Evolutionary conservation across 2,797 vertebrate genomes (phyloP).

Genomic region (Thunnus albacares): DNA sequence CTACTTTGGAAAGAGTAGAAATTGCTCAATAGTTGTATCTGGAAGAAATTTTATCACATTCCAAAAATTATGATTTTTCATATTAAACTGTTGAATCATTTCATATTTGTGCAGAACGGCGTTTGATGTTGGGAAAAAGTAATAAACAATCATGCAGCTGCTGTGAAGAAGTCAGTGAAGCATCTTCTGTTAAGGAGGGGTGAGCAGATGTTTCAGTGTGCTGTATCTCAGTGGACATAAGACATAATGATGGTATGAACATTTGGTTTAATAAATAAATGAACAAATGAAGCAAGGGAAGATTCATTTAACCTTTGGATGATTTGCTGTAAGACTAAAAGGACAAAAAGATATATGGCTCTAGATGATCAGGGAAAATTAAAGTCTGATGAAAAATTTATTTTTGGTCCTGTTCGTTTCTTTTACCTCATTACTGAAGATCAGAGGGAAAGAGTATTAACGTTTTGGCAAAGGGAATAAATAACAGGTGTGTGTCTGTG

Average conservation of each 20-base stretch:
- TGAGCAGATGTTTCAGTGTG: slow-evolving; percentile 49
- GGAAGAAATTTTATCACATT: slow-evolving; percentile 37
- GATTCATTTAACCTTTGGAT: slow-evolving; percentile 6
- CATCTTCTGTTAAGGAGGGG: slow-evolving; percentile 17
- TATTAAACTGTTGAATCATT: slow-evolving; percentile 31
- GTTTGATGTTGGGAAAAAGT: slow-evolving; percentile 28
- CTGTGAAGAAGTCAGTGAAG: slow-evolving; percentile 37
- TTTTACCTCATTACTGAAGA: slow-evolving; percentile 24
- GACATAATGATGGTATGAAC: slow-evolving; percentile 22
- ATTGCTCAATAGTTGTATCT: slow-evolving; percentile 36
- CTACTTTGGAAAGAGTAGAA: slow-evolving; percentile 28
- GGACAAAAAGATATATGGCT: slow-evolving; percentile 53
- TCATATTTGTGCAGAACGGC: slow-evolving; percentile 16
- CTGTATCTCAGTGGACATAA: slow-evolving; percentile 17
- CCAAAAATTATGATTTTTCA: slow-evolving; percentile 30
- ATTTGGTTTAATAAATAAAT: slow-evolving; percentile 15
- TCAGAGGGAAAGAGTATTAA: slow-evolving; percentile 23
- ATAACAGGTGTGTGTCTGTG: slow-evolving; percentile 14
- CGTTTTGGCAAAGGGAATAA: slow-evolving; percentile 24
- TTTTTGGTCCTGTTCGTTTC: slow-evolving; percentile 1
- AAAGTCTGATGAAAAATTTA: slow-evolving; percentile 32
- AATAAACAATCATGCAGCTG: slow-evolving; percentile 43
- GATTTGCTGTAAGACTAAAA: not conserved
- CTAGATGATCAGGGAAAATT: slow-evolving; percentile 23
- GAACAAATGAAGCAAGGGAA: slow-evolving; percentile 17